Percentiles rank a stretch among this genome's conserved stretches.
Evolutionary conservation across 2,113 vertebrate genomes (phyloP).

Genomic region (Lethenteron reissneri): DNA sequence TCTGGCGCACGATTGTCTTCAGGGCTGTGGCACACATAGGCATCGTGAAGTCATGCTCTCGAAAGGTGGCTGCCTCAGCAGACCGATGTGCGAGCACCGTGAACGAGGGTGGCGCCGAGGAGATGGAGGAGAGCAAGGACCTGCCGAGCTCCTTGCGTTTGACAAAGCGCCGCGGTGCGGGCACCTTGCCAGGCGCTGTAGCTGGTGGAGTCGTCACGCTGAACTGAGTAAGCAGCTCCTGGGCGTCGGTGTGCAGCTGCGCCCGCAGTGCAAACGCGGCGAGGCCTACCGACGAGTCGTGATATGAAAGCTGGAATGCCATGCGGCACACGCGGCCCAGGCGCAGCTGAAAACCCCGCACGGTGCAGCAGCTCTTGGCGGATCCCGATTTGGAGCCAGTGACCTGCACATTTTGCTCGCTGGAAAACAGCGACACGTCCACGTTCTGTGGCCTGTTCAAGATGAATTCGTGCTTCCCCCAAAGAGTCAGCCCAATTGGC

Average conservation of each 20-base stretch:
- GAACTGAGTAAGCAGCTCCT: constrained; percentile 58
- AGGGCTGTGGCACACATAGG: constrained; percentile 69
- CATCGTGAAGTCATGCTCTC: constrained; percentile 46
- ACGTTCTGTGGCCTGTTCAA: constrained; percentile 59
- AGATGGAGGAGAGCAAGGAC: constrained; percentile 44
- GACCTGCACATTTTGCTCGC: constrained; percentile 68
- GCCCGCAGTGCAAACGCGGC: constrained; percentile 63
- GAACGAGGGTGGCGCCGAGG: constrained; percentile 42
- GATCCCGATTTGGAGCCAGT: constrained; percentile 15
- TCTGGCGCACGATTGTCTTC: constrained; percentile 74
- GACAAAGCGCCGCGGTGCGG: constrained; percentile 53
- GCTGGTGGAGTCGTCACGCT: constrained; percentile 65
- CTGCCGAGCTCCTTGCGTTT: constrained; percentile 89
- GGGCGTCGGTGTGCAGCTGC: constrained; percentile 58
- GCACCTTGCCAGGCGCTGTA: constrained; percentile 42
- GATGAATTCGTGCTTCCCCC: constrained; percentile 80
- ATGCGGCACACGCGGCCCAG: constrained; percentile 70
- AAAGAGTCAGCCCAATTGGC: constrained; percentile 59
- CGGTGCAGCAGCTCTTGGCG: constrained; percentile 37
- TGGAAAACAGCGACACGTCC: constrained; percentile 63
- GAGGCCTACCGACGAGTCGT: constrained; percentile 33
- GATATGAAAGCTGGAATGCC: constrained; percentile 43
- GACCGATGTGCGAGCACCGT: constrained; percentile 18
- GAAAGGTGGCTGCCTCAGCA: constrained; percentile 29
- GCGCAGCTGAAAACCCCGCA: constrained; percentile 72